A percentile compares a stretch with the other conserved stretches of the same genome.
phyloP scores from a whole-genome alignment of 2,113 vertebrate species.

The Zeus faber region DNA sequence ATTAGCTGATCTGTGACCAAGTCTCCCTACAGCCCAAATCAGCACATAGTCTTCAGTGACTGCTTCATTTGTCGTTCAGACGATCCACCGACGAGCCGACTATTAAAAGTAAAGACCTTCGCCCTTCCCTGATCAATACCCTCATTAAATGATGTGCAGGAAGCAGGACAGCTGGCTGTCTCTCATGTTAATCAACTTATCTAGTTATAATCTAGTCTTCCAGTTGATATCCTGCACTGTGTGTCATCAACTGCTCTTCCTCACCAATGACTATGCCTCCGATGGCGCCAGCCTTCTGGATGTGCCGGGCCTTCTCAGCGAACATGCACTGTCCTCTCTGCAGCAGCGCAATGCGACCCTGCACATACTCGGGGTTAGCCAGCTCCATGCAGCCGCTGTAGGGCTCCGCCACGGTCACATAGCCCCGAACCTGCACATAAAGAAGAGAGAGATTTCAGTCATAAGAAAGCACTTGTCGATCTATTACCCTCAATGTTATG shows the following conservation, averaged over 20 bases:
- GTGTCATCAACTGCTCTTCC: conserved; percentile 22
- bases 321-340: conserved; percentile 99
- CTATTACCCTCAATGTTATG: too few species aligned
- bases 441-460: background rate
- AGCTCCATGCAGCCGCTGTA: conserved; percentile 93
- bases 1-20: too few species aligned
- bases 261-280: conserved; percentile 97
- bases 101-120: too few species aligned
- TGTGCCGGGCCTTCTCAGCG: conserved; percentile 94
- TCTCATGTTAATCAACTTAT: conserved; percentile 42
- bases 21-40: too few species aligned
- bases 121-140: too few species aligned
- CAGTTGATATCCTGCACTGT: background rate
- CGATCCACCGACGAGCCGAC: too few species aligned
- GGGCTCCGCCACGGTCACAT: conserved; percentile 89
- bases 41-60: too few species aligned
- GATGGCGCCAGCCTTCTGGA: conserved; percentile 93
- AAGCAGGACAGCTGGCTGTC: conserved; percentile 13
- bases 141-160: too few species aligned
- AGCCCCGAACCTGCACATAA: conserved; percentile 84
- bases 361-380: conserved; percentile 84
- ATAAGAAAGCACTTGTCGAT: too few species aligned
- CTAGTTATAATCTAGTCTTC: conserved; percentile 26
- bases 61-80: too few species aligned
- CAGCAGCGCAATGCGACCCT: conserved; percentile 90